A percentile compares a stretch with the other conserved stretches of the same genome.
phyloP scores from a whole-genome alignment of 2,888 invertebrate genomes.

The Erynnis tages region DNA sequence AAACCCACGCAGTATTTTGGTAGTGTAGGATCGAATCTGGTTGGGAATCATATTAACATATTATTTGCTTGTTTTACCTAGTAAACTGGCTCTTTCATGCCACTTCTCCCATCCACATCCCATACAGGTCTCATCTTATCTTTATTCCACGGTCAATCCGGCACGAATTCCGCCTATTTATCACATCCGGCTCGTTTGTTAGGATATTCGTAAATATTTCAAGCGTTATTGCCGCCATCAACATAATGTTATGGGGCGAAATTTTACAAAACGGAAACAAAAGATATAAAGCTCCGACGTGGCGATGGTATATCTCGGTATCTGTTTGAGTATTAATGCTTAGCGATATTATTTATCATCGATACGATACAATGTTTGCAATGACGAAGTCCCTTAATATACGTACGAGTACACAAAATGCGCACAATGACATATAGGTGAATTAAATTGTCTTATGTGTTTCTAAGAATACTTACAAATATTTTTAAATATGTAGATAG shows the following conservation, averaged over 20 bases:
- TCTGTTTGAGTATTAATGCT: slow-evolving; percentile 64
- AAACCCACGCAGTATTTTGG: no score
- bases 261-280: slow-evolving; percentile 78
- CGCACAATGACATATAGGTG: no score
- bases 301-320: slow-evolving; percentile 39
- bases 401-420: no score
- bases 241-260: slow-evolving; percentile 80
- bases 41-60: no score
- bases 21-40: no score
- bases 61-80: no score
- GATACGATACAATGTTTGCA: slow-evolving; percentile 39
- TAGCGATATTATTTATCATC: slow-evolving; percentile 55
- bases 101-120: no score
- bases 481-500: no score
- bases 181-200: slow-evolving; percentile 73
- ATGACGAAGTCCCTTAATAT: no score
- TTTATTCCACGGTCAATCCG: slow-evolving; percentile 73
- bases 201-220: slow-evolving; percentile 80
- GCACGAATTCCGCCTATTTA: slow-evolving; percentile 64
- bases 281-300: slow-evolving; percentile 72
- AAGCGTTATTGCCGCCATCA: slow-evolving; percentile 78
- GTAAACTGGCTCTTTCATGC: no score
- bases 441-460: no score
- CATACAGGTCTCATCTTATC: slow-evolving; percentile 52
- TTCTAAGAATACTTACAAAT: no score